A percentile compares a stretch with the other conserved stretches of the same genome.
Evolutionary conservation across 92 coral and sea anemone species (phyloP).

Genomic region (Diadumene lineata): DNA sequence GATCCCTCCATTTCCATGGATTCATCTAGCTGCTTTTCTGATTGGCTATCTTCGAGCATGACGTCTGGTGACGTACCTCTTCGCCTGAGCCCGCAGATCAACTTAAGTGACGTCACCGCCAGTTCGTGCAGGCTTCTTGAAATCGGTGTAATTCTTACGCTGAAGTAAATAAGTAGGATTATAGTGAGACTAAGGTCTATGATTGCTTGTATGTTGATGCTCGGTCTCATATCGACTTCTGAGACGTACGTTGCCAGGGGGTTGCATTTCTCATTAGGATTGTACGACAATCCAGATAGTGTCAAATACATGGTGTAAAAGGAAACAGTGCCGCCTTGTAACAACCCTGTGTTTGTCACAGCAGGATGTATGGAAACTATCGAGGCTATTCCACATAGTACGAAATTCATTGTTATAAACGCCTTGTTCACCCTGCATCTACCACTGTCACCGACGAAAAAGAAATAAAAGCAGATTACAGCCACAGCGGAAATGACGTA

Average conservation of each 20-base stretch:
- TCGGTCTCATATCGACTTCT: constrained; percentile 95
- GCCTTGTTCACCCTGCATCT: constrained; percentile 80
- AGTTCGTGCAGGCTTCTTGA: constrained; percentile 52
- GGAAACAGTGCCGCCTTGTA: constrained; percentile 77
- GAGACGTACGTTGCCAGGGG: constrained; percentile 91
- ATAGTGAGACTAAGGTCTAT: constrained; percentile 72
- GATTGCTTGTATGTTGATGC: constrained; percentile 81
- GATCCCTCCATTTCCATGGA: constrained; percentile 21
- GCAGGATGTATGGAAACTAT: constrained; percentile 86
- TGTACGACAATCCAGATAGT: constrained; percentile 89
- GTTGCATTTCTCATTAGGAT: constrained; percentile 93
- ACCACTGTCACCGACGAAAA: constrained; percentile 61
- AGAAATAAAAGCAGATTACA: constrained; percentile 73
- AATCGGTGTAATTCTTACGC: constrained; percentile 59
- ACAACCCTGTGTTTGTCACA: constrained; percentile 77
- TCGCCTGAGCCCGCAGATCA: constrained; percentile 45
- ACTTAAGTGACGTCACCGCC: constrained; percentile 46
- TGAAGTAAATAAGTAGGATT: constrained; percentile 69
- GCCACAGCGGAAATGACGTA: constrained; percentile 66
- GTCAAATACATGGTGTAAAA: constrained; percentile 78
- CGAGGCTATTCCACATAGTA: constrained; percentile 76
- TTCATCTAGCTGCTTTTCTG: constrained; percentile 2
- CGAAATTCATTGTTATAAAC: constrained; percentile 83
- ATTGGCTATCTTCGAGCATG: neutral
- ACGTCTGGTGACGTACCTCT: neutral